Evolutionary conservation across 2,113 vertebrate genomes (phyloP).

Genomic region (Haemorhous mexicanus): DNA sequence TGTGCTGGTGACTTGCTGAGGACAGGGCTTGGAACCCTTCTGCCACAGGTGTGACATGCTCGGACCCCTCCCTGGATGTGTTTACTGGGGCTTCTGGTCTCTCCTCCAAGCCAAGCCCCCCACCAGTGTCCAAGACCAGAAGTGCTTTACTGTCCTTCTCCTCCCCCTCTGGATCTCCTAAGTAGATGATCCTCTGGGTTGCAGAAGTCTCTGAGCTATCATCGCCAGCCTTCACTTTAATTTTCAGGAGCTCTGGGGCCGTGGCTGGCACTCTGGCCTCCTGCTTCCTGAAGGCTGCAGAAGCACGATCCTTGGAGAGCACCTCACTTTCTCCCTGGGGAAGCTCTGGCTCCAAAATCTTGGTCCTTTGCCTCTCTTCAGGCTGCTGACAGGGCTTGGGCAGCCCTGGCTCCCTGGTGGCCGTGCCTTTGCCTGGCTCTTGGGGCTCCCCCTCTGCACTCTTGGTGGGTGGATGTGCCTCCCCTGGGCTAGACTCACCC

Average conservation of each 20-base stretch:
- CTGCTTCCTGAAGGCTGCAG: slow-evolving; percentile 50
- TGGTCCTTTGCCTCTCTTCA: neutral
- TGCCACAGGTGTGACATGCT: accelerated
- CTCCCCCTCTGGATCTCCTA: slow-evolving; percentile 62
- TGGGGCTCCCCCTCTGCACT: neutral
- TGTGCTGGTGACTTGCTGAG: neutral
- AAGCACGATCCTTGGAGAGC: neutral
- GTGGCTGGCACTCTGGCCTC: slow-evolving; percentile 24
- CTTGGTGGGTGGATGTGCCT: neutral
- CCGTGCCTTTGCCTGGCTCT: neutral
- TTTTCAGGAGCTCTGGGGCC: slow-evolving; percentile 35
- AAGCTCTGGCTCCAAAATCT: neutral
- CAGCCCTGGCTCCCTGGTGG: neutral
- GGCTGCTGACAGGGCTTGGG: slow-evolving; percentile 2
- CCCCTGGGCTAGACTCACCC: neutral
- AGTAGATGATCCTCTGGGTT: slow-evolving; percentile 72
- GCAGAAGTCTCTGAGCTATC: slow-evolving; percentile 58
- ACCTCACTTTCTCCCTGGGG: neutral
- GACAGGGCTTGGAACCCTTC: neutral
- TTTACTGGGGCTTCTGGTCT: neutral
- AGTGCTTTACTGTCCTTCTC: slow-evolving; percentile 17
- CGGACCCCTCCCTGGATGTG: neutral
- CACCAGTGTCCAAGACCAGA: neutral
- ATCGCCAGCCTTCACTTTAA: slow-evolving; percentile 53
- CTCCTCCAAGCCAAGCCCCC: neutral